Evolutionary conservation across 2,113 vertebrate species (phyloP), one percentile per base, ranked within the genome.

Genomic region (Calonectris borealis): DNA sequence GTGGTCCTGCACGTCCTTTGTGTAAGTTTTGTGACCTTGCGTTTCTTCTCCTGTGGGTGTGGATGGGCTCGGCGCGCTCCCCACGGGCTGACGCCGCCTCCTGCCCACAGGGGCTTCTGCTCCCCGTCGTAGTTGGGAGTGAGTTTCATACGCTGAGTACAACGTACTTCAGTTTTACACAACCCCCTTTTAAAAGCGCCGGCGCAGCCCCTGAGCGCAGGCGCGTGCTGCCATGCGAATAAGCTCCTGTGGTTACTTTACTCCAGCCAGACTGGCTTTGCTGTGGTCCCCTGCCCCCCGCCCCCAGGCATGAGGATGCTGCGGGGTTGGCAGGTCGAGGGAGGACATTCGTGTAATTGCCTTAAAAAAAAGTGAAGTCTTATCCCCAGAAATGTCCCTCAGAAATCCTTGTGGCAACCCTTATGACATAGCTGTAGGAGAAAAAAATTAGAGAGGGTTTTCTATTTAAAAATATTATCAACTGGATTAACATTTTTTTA

Each of bases 1-100:
- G 98, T 99, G 76, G 97, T 98, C 60, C 98, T 99, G 55, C 99
- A 99, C 4, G 98, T 99, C 82, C 96, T 99, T 51, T 99, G 98
- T 97, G 99, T 99, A 98, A 99, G 99, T 99, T 93, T 49, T 68
- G 52, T 71, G 88, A n/a, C 81, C 60, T 73, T 51, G 36, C 5
- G 2, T 94, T 94, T 84, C 78, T 88, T 86, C 64, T 87, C 18
- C 25, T 46, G 3, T 38, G 8, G 3, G 3, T 15, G 7, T 7
- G 44, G 60, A 17, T 32, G 12, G 77, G 60, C 80, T 52, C 1
- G 0, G 8, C 22, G 62, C 7, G 6, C 77, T 82, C 49, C 9
- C 13, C 3, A 1, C 51, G 29, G 60, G 52, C 36, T 66, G 68
- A 5, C 60, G 52, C 40, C 1, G 0, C 18, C 44, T 76, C 49